Evolutionary conservation across 1,140 invertebrate species (phyloP), one percentile per base, ranked within the genome.

Genomic region (Drosophila albomicans): DNA sequence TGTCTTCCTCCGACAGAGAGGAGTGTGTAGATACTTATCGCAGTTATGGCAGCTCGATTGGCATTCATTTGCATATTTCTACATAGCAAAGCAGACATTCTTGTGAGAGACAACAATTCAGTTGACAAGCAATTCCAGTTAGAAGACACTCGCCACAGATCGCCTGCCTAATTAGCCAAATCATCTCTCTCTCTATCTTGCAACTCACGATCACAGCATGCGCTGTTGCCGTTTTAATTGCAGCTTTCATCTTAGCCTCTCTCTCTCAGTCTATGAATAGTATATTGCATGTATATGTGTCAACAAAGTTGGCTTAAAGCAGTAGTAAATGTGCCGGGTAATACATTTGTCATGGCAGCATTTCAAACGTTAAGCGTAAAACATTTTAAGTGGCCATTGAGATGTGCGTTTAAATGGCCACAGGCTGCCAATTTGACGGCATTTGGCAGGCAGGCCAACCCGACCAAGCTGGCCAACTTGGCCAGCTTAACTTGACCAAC

Each of bases 31-130:
- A 67, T 79, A 65, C 62, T 65, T 81, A 81, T 85, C 72, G 46
- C 66, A 81, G 77, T 84, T 87, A 79, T 88, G 79, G 72, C 69
- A 78, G 74, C 61, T 86, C 16, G 43, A 48, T 45, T 30, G 48
- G 64, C 67, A 69, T 54, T 13, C 66, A 88, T 87, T 87, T 88
- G 84, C 84, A 87, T 87, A 88, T 78, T 88, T 87, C 84, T 84
- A 59, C 68, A 87, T 87, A 78, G 76, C 77, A 78, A 78, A 54
- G 87, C 84, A 75, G 35, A 51, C 68, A 73, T 80, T 84, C 77
- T 57, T 66, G 71, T 67, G 66, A 45, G 35, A 51, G 75, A 66
- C 66, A 86, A 81, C 78, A 59, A 38, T 64, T 68, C 38, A 43
- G 69, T 84, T 85, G 81, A 72, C 78, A 81, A 78, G 75, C 78